A percentile compares a stretch with the other conserved stretches of the same genome.
These are phyloP conservation scores for Ceratotherium simum DNA, from an alignment of 2,113 vertebrate species.

Conservation along the genomic window DNA sequence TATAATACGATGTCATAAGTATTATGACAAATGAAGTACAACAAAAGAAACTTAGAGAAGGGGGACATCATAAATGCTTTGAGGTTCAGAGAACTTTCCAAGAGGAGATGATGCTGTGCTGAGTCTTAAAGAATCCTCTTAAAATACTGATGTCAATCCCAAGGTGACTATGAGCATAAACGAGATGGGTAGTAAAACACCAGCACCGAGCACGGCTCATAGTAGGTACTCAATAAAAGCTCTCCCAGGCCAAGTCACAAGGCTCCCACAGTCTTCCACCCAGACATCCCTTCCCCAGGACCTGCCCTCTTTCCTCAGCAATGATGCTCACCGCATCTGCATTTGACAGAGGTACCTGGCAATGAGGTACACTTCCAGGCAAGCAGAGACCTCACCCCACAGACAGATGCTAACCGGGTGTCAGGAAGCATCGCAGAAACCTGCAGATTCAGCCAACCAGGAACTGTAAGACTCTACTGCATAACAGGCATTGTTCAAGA, in stretches of 20 bases:
- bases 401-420: not conserved
- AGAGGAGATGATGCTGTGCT: not conserved
- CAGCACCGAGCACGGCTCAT: not conserved
- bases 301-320: not conserved
- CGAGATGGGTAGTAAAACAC: not conserved
- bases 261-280: too few species aligned
- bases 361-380: not conserved
- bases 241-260: not conserved
- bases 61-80: not conserved
- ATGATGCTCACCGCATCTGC: not conserved
- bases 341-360: not conserved
- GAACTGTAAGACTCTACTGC: rapidly evolving
- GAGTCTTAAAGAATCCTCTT: constrained; percentile 7
- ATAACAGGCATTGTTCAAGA: too few species aligned
- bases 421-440: not conserved
- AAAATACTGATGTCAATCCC: not conserved
- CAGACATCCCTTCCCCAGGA: not conserved
- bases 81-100: constrained; percentile 32
- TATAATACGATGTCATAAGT: not conserved
- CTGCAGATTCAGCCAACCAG: not conserved
- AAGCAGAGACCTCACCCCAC: not conserved
- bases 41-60: not conserved
- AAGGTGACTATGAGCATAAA: not conserved
- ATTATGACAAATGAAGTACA: not conserved
- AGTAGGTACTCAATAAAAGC: not conserved